These are phyloP conservation scores for Drosophila miranda DNA, from an alignment of 1,140 invertebrate genomes.

Conservation along the genomic window DNA sequence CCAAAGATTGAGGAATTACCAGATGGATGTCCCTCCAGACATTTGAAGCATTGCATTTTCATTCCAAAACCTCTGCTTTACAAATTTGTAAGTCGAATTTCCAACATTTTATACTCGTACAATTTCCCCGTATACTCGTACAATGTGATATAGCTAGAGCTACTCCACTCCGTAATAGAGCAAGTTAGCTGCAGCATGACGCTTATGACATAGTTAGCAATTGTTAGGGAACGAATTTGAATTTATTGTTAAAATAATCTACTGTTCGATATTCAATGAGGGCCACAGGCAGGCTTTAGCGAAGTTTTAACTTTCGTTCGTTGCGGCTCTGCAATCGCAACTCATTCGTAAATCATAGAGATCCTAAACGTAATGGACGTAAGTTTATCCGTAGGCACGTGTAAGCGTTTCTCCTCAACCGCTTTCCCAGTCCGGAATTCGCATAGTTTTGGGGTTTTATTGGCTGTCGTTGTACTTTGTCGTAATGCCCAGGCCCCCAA, in stretches of 20 bases:
- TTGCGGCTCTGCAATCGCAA: background rate
- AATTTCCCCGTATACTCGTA: no score
- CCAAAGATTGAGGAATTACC: no score
- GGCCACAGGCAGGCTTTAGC: no score
- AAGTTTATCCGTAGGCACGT: background rate
- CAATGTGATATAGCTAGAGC: no score
- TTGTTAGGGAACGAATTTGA: conserved; percentile 27
- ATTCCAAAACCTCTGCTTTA: no score
- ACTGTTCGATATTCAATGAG: conserved; percentile 7
- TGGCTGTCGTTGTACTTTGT: conserved; percentile 9
- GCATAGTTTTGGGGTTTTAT: conserved; percentile 13
- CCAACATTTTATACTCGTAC: no score
- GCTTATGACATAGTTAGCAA: conserved; percentile 29
- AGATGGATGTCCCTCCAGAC: no score
- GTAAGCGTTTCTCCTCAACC: conserved; percentile 3
- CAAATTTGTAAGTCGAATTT: no score
- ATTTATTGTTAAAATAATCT: conserved; percentile 17
- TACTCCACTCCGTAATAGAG: background rate
- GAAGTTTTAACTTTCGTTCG: no score
- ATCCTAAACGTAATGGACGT: background rate
- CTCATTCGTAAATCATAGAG: background rate
- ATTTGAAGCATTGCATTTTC: no score
- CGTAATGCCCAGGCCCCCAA: conserved; percentile 28
- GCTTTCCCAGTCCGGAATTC: conserved; percentile 26
- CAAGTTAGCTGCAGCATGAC: background rate